Evolutionary conservation across 2,797 vertebrate species (phyloP), one percentile per base, ranked within the genome.

Genomic region (Chaenodraco wilsoni): DNA sequence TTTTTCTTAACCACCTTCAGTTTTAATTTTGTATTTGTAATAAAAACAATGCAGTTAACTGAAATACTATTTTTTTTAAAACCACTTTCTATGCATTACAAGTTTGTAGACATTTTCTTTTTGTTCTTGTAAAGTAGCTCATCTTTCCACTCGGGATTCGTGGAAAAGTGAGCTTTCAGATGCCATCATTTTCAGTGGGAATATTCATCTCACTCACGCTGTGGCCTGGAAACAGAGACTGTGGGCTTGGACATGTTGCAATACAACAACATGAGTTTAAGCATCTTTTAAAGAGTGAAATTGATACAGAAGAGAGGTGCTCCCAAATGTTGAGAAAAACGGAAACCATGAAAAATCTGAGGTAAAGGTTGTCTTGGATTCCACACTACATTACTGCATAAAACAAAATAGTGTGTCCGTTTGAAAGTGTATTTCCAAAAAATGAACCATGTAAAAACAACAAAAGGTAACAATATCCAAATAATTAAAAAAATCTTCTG

Each of bases 351-450:
- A 91, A 58, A 84, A 82, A 89, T 93, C 92, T 95, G 95, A 95
- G 95, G 95, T 95, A 95, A 92, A 93, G 86, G 94, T 95, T 95
- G 94, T 95, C 85, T 94, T 93, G 92, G 89, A 87, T 90, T 92
- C 88, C 86, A 92, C 88, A 91, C 87, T 87, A 93, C 85, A 82
- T 90, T 90, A 92, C 92, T 94, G 92, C 92, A 91, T 93, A 84
- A 92, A 92, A 91, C 59, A 82, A 86, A 88, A 90, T 71, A 74
- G 81, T 89, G 74, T 46, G 78, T 85, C 91, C 79, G 78, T 73
- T 76, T 85, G 87, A 74, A 88, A 87, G 57, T 84, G 65, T 82
- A 69, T 74, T 83, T 83, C 86, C 84, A 81, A 68, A 74, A 64
- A 68, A 79, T 60, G 81, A 83, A 87, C 88, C 59, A 69, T 85